Evolutionary conservation across 1,140 invertebrate genomes (phyloP).

Genomic region (Sarcophaga bullata): DNA sequence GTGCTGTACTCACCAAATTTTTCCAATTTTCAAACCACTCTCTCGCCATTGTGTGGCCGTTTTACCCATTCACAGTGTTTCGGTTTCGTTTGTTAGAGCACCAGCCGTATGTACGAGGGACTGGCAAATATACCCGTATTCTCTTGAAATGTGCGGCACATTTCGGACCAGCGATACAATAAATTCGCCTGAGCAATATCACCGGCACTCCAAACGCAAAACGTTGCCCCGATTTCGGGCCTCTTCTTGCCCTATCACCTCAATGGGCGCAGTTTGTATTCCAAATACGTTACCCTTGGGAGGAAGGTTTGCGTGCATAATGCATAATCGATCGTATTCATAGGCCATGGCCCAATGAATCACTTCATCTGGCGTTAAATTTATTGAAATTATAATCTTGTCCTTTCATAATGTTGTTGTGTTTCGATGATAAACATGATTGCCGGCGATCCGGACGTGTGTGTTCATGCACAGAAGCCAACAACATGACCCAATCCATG

Average conservation of each 20-base stretch:
- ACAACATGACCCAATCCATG: slow-evolving; percentile 99
- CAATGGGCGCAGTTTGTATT: slow-evolving; percentile 94
- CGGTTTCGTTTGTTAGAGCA: no score
- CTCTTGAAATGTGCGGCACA: slow-evolving; percentile 91
- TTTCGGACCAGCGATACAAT: slow-evolving; percentile 93
- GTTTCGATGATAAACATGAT: slow-evolving; percentile 91
- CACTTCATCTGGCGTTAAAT: slow-evolving; percentile 93
- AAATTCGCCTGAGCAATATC: slow-evolving; percentile 97
- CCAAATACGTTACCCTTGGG: slow-evolving; percentile 92
- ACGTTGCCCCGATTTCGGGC: slow-evolving; percentile 95
- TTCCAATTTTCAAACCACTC: no score
- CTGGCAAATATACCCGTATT: no score
- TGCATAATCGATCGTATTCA: slow-evolving; percentile 99
- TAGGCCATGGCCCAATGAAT: slow-evolving; percentile 91
- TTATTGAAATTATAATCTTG: slow-evolving; percentile 99
- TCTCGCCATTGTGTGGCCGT: no score
- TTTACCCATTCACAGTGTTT: no score
- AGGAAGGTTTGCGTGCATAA: slow-evolving; percentile 97
- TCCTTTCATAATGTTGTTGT: slow-evolving; percentile 94
- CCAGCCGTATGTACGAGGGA: no score
- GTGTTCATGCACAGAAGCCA: slow-evolving; percentile 98
- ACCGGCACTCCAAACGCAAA: slow-evolving; percentile 87
- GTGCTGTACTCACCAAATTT: no score
- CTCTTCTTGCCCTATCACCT: slow-evolving; percentile 79
- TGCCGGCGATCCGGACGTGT: slow-evolving; percentile 94